Evolutionary conservation across 1,140 invertebrate genomes (phyloP), one percentile per base, ranked within the genome.

Genomic region (Drosophila prosaltans): DNA sequence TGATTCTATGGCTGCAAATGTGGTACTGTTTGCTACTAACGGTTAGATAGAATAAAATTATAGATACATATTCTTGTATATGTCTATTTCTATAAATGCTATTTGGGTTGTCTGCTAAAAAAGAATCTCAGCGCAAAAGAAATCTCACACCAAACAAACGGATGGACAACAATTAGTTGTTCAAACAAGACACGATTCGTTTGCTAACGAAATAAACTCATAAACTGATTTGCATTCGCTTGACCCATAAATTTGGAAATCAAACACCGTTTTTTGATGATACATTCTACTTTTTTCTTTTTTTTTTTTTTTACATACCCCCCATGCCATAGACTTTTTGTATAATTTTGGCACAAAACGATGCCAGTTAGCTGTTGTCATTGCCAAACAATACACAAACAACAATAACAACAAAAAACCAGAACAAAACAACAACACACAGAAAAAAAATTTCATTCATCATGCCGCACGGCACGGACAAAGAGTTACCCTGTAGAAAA

Each of bases 161-260:
- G 57, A 39, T 39, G 36, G 57, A 59, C 30, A 78, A 43, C 48
- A 65, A 78, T 78, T 77, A 70, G 74, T 77, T 77, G 76, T 77
- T 60, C 69, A 77, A 77, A 74, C 74, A 77, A 77, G 69, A 74
- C 74, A 77, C 74, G 74, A 77, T 67, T 74, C 74, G 74, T 77
- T 77, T 77, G 61, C 48, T 65, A 58, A 57, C 59, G 62, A 81
- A 78, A 61, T 62, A 80, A 69, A 81, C 63, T 69, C 48, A 51
- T 55, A 48, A 65, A 61, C 75, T 78, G 68, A 81, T 81, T 81
- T 81, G 79, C 79, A 81, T 81, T 66, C 32, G 74, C 65, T 69
- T 81, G 79, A 81, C 79, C 79, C 63, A 81, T 81, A 81, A 81
- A 81, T 81, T 81, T 81, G 74, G 79, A 78, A 81, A 81, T 78